Evolutionary conservation across 2,797 vertebrate genomes (phyloP).

Genomic region (Cossypha heuglini): DNA sequence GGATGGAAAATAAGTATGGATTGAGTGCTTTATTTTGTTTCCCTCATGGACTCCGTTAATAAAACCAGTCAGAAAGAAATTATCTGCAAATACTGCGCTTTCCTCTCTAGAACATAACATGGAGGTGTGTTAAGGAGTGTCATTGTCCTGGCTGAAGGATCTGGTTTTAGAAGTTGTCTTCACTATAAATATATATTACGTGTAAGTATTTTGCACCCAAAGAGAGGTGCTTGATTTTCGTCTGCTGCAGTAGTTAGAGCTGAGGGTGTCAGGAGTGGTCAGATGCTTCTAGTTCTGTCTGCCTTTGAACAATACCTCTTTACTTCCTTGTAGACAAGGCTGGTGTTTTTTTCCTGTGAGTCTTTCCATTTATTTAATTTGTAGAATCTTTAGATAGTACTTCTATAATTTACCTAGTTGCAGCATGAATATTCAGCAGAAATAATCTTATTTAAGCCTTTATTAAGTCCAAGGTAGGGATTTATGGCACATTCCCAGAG

Average conservation of each 20-base stretch:
- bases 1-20: not conserved
- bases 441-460: not conserved
- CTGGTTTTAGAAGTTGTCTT: not conserved
- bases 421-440: slow-evolving; percentile 8
- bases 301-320: not conserved
- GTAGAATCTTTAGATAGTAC: not conserved
- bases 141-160: not conserved
- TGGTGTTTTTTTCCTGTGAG: not conserved
- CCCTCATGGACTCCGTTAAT: not conserved
- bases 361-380: not conserved
- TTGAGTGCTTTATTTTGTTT: not conserved
- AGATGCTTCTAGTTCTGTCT: not conserved
- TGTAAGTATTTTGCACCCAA: not conserved
- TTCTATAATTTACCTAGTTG: not conserved
- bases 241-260: not conserved
- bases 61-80: not conserved
- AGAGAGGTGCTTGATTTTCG: not conserved
- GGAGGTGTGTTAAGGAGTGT: not conserved
- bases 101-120: not conserved
- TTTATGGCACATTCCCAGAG: not conserved
- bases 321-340: not conserved
- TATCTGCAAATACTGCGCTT: not conserved
- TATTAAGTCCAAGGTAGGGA: not conserved
- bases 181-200: not conserved
- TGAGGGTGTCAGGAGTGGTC: not conserved